Evolutionary conservation across 2,113 vertebrate species (phyloP).

Genomic region (Hemicordylus capensis): DNA sequence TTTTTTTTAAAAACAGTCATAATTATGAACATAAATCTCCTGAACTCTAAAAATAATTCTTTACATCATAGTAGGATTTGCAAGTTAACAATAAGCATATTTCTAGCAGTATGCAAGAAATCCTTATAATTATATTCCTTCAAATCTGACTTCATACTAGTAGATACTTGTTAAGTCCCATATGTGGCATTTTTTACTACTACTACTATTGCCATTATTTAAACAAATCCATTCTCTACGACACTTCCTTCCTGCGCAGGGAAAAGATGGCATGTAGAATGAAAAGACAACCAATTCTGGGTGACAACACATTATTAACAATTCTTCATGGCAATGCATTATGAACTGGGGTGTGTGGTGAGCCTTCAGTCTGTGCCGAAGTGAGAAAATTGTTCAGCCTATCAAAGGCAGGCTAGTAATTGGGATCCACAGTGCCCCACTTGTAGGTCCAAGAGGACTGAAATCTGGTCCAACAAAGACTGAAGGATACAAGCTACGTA

Average conservation of each 20-base stretch:
- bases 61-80: slow-evolving; percentile 56
- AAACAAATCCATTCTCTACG: neutral
- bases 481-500: neutral
- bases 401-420: neutral
- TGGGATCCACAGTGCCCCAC: too few relatives aligned
- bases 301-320: neutral
- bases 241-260: neutral
- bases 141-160: slow-evolving; percentile 44
- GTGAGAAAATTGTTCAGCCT: neutral
- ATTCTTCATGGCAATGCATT: too few relatives aligned
- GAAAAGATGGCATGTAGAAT: neutral
- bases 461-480: neutral
- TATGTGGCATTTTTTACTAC: slow-evolving; percentile 9
- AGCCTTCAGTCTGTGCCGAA: neutral
- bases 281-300: neutral
- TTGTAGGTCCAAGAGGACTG: too few relatives aligned
- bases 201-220: slow-evolving; percentile 34
- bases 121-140: slow-evolving; percentile 60
- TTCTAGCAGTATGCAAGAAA: slow-evolving; percentile 51
- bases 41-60: slow-evolving; percentile 52
- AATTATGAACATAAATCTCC: slow-evolving; percentile 61
- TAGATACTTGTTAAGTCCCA: slow-evolving; percentile 48
- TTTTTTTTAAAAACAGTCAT: neutral
- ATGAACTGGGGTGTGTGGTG: neutral
- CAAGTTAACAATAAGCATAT: slow-evolving; percentile 61